Conservation (phyloP, 2,113 vertebrate genomes). For the Rhea americana region DNA sequence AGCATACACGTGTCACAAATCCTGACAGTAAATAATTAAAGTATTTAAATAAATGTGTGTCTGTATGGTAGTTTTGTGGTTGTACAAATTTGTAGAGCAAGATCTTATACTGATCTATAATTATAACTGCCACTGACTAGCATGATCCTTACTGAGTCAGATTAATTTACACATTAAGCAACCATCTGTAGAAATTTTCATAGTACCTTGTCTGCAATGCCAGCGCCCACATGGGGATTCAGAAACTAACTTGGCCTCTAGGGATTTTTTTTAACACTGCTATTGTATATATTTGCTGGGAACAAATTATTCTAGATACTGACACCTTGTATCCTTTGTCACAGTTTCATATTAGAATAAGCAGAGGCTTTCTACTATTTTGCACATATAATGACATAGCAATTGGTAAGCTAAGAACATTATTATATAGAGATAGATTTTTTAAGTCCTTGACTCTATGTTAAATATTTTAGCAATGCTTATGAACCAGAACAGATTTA, state of each 20-base stretch:
- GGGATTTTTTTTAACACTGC: slow-evolving; percentile 32
- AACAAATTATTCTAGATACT: slow-evolving; percentile 60
- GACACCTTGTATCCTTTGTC: slow-evolving; percentile 26
- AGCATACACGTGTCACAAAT: slow-evolving; percentile 67
- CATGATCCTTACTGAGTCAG: slow-evolving; percentile 70
- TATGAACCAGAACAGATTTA: slow-evolving; percentile 60
- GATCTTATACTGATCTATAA: slow-evolving; percentile 75
- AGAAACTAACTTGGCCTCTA: slow-evolving; percentile 45
- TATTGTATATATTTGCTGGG: slow-evolving; percentile 14
- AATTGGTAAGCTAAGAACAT: slow-evolving; percentile 26
- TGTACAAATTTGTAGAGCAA: slow-evolving; percentile 73
- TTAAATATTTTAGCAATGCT: slow-evolving; percentile 48
- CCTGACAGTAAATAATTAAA: slow-evolving; percentile 79
- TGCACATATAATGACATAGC: slow-evolving; percentile 24
- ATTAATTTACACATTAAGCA: slow-evolving; percentile 78
- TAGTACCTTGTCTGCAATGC: slow-evolving; percentile 56
- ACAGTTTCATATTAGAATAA: slow-evolving; percentile 53
- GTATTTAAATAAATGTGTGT: slow-evolving; percentile 72
- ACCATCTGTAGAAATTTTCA: slow-evolving; percentile 74
- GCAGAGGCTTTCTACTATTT: slow-evolving; percentile 31
- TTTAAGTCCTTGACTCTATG: background rate
- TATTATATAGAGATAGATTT: slow-evolving; percentile 19
- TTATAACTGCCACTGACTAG: slow-evolving; percentile 73
- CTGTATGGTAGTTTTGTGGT: slow-evolving; percentile 51
- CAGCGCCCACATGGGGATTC: slow-evolving; percentile 47